phyloP scores from a whole-genome alignment of 2,888 invertebrate genomes.

The Adelphocoris suturalis region DNA sequence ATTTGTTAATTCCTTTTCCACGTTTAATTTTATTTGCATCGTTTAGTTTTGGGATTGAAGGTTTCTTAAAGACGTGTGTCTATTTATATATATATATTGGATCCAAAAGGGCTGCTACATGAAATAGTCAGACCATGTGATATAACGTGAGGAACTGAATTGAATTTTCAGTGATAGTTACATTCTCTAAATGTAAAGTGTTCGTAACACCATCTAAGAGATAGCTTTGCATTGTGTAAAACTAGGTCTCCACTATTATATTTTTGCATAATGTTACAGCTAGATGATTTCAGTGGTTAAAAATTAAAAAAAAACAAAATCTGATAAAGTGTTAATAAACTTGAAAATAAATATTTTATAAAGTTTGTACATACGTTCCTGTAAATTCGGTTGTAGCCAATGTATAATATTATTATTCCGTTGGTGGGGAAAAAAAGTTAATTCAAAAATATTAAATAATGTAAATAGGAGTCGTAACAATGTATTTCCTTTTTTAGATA shows the following conservation, averaged over 20 bases:
- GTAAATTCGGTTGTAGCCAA: slow-evolving; percentile 68
- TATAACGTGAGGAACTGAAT: slow-evolving; percentile 63
- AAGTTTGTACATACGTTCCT: slow-evolving; percentile 69
- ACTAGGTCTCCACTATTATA: slow-evolving; percentile 68
- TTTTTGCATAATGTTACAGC: slow-evolving; percentile 71
- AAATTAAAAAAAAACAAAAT: slow-evolving; percentile 34
- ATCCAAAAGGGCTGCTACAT: slow-evolving; percentile 66
- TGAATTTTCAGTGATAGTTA: slow-evolving; percentile 60
- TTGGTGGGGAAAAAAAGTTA: slow-evolving; percentile 68
- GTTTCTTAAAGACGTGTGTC: slow-evolving; percentile 54
- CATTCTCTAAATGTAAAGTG: slow-evolving; percentile 61
- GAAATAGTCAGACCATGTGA: slow-evolving; percentile 51
- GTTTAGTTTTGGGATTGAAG: slow-evolving; percentile 64
- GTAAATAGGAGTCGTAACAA: slow-evolving; percentile 65
- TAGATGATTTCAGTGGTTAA: slow-evolving; percentile 54
- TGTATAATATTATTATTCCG: slow-evolving; percentile 61
- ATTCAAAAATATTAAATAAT: slow-evolving; percentile 40
- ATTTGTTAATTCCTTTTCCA: slow-evolving; percentile 8
- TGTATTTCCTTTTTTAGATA: slow-evolving; percentile 64
- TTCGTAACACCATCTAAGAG: slow-evolving; percentile 67
- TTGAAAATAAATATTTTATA: slow-evolving; percentile 66
- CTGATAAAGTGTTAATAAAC: slow-evolving; percentile 53
- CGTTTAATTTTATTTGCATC: slow-evolving; percentile 26
- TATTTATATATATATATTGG: slow-evolving; percentile 67
- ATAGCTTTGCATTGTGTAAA: slow-evolving; percentile 69